phyloP scores from a whole-genome alignment of 1,140 invertebrate genomes.

The Drosophila subobscura region DNA sequence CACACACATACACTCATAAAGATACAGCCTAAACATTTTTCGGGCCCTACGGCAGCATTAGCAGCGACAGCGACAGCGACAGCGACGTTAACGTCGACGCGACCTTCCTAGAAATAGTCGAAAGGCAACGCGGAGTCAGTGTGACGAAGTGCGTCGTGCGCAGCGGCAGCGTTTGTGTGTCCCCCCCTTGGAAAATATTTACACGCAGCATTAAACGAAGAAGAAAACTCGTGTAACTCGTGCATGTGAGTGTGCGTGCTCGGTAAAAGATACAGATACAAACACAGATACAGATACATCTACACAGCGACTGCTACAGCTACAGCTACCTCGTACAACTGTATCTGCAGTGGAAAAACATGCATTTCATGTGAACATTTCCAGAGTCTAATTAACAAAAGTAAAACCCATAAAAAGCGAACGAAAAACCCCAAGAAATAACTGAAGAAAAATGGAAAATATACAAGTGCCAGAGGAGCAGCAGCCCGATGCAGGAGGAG shows the following conservation, averaged over 20 bases:
- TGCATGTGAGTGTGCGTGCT: slow-evolving; percentile 21
- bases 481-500: slow-evolving; percentile 12
- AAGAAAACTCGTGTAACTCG: slow-evolving; percentile 16
- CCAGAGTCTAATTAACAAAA: slow-evolving; percentile 1
- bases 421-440: neutral
- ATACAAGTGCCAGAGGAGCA: slow-evolving; percentile 2
- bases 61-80: too few relatives aligned
- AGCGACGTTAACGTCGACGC: neutral
- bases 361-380: slow-evolving; percentile 37
- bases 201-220: neutral
- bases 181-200: slow-evolving; percentile 1
- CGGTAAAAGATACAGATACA: slow-evolving; percentile 35
- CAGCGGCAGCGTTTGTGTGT: slow-evolving; percentile 72
- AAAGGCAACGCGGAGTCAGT: slow-evolving; percentile 77
- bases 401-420: neutral
- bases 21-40: slow-evolving; percentile 67
- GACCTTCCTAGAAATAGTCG: slow-evolving; percentile 82
- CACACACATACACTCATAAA: slow-evolving; percentile 32
- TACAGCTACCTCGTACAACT: slow-evolving; percentile 22
- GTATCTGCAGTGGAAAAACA: slow-evolving; percentile 27
- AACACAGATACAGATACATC: slow-evolving; percentile 13
- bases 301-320: too few relatives aligned
- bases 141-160: slow-evolving; percentile 79
- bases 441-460: slow-evolving; percentile 30
- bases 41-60: slow-evolving; percentile 31